Evolutionary conservation across 92 coral and sea anemone species (phyloP).

Genomic region (Plumapathes pennacea): DNA sequence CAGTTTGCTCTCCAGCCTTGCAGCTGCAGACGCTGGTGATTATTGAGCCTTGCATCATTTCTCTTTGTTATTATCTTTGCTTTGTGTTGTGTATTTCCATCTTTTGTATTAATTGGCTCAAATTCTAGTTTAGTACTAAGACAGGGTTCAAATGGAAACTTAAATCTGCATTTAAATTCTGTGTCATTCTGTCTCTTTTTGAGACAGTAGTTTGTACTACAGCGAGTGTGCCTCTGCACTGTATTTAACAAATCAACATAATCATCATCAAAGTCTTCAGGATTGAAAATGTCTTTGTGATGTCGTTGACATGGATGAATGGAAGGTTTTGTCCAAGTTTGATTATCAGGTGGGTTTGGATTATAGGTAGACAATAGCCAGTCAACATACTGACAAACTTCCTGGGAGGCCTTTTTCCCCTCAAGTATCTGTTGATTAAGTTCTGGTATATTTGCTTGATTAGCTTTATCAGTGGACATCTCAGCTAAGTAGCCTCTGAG

Average conservation of each 20-base stretch:
- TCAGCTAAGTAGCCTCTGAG: slow-evolving; percentile 53
- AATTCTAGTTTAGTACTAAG: slow-evolving; percentile 37
- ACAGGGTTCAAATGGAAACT: slow-evolving; percentile 48
- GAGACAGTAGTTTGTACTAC: slow-evolving; percentile 61
- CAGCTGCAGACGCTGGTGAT: slow-evolving; percentile 41
- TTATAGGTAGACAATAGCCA: slow-evolving; percentile 58
- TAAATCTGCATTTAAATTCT: slow-evolving; percentile 55
- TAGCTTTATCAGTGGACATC: slow-evolving; percentile 16
- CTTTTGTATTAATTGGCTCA: slow-evolving; percentile 48
- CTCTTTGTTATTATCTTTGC: slow-evolving; percentile 52
- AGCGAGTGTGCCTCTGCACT: slow-evolving; percentile 64
- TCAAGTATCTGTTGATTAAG: slow-evolving; percentile 36
- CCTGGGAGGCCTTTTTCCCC: slow-evolving; percentile 54
- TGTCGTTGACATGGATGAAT: slow-evolving; percentile 49
- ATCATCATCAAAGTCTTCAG: slow-evolving; percentile 24
- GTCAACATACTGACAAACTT: slow-evolving; percentile 60
- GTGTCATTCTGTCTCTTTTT: slow-evolving; percentile 40
- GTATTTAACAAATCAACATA: slow-evolving; percentile 46
- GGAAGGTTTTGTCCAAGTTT: slow-evolving; percentile 53
- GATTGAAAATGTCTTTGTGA: slow-evolving; percentile 19
- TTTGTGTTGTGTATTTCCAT: slow-evolving; percentile 29
- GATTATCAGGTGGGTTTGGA: slow-evolving; percentile 65
- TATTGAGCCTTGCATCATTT: slow-evolving; percentile 34
- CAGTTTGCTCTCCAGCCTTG: slow-evolving; percentile 49
- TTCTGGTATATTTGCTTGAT: slow-evolving; percentile 14